These are phyloP conservation scores for Drosophila paucipuncta DNA, from an alignment of 2,888 invertebrate genomes.

Conservation along the genomic window DNA sequence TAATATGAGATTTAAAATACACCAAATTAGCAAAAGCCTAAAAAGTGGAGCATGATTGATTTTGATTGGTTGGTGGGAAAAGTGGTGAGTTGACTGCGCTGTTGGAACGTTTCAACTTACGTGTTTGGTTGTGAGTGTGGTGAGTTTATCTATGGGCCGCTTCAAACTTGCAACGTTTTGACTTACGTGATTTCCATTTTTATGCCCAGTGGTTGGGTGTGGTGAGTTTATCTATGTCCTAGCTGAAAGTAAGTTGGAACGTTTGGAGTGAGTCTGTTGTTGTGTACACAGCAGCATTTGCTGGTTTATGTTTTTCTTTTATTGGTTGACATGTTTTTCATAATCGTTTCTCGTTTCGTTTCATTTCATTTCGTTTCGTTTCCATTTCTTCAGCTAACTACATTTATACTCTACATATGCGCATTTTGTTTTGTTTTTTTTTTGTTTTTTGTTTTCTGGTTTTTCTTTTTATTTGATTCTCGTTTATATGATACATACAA, in stretches of 20 bases:
- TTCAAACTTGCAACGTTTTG: background rate
- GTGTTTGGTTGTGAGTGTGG: background rate
- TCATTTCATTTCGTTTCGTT: constrained; percentile 22
- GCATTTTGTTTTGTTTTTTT: constrained; percentile 35
- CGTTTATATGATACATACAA: constrained; percentile 62
- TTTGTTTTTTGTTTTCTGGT: constrained; percentile 54
- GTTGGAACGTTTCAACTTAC: background rate
- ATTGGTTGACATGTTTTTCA: constrained; percentile 32
- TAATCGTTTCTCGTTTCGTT: constrained; percentile 40
- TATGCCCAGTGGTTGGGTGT: background rate
- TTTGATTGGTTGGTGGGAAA: background rate
- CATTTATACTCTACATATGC: constrained; percentile 66
- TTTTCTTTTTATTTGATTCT: constrained; percentile 62
- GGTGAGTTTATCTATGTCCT: background rate
- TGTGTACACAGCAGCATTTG: constrained; percentile 62
- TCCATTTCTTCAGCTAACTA: constrained; percentile 57
- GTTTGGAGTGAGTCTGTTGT: constrained; percentile 4
- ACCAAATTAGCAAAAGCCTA: constrained; percentile 21
- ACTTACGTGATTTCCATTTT: constrained; percentile 5
- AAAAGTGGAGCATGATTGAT: background rate
- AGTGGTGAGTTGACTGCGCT: background rate
- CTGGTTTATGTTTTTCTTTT: constrained; percentile 42
- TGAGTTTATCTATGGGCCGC: background rate
- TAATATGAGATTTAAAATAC: constrained; percentile 45
- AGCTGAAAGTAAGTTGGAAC: background rate